Conservation (phyloP, 2,113 vertebrate species). For the Phrynosoma blainvillii region DNA sequence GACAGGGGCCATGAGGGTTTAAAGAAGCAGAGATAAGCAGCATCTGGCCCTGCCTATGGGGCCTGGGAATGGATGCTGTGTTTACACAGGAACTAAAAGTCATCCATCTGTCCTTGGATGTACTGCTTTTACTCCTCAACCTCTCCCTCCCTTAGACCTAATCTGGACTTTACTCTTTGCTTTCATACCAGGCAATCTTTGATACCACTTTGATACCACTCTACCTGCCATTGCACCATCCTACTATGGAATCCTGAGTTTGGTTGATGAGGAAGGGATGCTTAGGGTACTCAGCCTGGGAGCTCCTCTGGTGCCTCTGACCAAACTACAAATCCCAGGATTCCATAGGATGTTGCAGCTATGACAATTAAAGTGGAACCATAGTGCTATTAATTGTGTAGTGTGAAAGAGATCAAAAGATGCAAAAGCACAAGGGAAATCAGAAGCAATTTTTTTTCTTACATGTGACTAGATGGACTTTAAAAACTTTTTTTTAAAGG, state of each 20-base stretch:
- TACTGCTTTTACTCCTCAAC: background rate
- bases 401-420: no score
- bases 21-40: slow-evolving; percentile 15
- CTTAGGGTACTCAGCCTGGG: no score
- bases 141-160: background rate
- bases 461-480: background rate
- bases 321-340: no score
- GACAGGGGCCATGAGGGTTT: background rate
- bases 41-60: slow-evolving; percentile 2
- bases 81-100: slow-evolving; percentile 14
- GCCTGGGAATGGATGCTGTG: slow-evolving; percentile 19
- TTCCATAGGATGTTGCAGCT: no score
- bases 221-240: no score
- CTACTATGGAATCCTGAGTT: no score
- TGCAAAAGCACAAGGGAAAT: background rate
- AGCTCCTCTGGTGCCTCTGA: no score
- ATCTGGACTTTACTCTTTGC: background rate
- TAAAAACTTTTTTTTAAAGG: no score
- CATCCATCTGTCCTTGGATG: background rate
- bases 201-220: no score
- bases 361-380: no score
- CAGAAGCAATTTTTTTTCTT: background rate
- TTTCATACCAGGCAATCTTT: background rate
- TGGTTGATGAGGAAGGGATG: no score
- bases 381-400: no score